phyloP scores from a whole-genome alignment of 2,888 invertebrate genomes.

The Poecilus cupreus region DNA sequence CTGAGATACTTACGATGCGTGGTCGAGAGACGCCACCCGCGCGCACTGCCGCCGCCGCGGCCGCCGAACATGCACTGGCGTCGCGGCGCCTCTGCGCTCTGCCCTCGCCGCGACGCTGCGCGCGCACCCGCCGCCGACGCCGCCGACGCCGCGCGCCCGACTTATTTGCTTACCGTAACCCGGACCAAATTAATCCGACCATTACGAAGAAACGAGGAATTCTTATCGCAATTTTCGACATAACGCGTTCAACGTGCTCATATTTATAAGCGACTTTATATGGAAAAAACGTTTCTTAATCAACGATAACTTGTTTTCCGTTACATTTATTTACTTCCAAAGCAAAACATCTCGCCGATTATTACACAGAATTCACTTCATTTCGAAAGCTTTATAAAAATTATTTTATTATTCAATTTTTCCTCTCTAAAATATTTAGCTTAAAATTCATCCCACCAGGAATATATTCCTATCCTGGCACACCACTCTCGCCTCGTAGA shows the following conservation, averaged over 20 bases:
- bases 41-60: slow-evolving; percentile 44
- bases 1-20: neutral
- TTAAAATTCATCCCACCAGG: no score
- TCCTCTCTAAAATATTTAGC: no score
- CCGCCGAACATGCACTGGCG: slow-evolving; percentile 54
- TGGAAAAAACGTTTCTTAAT: neutral
- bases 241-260: slow-evolving; percentile 17
- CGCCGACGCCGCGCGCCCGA: neutral
- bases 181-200: slow-evolving; percentile 39
- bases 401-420: no score
- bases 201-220: slow-evolving; percentile 34
- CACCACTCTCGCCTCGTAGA: no score
- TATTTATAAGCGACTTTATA: neutral
- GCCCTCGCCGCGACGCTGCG: neutral
- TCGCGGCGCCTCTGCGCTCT: neutral
- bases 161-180: slow-evolving; percentile 52
- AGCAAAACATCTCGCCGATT: neutral
- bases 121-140: neutral
- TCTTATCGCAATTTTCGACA: slow-evolving; percentile 37
- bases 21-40: slow-evolving; percentile 3
- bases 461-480: no score
- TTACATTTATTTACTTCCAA: neutral
- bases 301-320: neutral
- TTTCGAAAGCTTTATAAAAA: no score
- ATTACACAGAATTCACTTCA: neutral